Evolutionary conservation across 1,140 invertebrate genomes (phyloP).

Genomic region (Phymorhynchus buccinoides): DNA sequence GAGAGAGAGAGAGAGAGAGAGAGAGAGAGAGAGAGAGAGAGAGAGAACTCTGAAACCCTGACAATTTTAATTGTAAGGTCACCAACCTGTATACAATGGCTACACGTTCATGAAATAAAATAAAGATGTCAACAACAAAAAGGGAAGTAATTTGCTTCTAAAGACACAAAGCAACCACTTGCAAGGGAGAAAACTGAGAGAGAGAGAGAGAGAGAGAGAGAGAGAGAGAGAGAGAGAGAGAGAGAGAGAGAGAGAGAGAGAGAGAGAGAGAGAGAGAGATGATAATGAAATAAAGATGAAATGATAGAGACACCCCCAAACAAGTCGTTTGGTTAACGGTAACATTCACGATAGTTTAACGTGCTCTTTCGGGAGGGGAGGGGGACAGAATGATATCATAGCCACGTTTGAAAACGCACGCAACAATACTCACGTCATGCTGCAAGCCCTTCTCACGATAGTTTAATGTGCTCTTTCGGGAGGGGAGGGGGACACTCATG

Average conservation of each 20-base stretch:
- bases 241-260: conserved; percentile 24
- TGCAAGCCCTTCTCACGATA: neutral
- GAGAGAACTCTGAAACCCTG: no score
- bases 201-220: neutral
- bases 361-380: neutral
- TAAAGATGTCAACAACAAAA: no score
- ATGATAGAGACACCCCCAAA: no score
- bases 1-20: neutral
- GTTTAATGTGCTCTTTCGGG: no score
- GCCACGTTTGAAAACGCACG: no score
- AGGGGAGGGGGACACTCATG: neutral
- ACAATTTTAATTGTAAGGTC: no score
- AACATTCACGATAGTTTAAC: neutral
- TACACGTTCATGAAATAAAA: no score
- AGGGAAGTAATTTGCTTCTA: no score
- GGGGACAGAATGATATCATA: neutral
- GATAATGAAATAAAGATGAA: neutral
- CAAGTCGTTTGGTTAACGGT: no score
- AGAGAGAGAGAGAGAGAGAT: neutral
- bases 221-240: neutral
- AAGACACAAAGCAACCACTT: neutral
- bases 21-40: neutral
- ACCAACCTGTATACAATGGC: no score
- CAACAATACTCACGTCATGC: neutral
- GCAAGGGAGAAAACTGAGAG: no score